Evolutionary conservation across 2,113 vertebrate species (phyloP).

Genomic region (Menura novaehollandiae): DNA sequence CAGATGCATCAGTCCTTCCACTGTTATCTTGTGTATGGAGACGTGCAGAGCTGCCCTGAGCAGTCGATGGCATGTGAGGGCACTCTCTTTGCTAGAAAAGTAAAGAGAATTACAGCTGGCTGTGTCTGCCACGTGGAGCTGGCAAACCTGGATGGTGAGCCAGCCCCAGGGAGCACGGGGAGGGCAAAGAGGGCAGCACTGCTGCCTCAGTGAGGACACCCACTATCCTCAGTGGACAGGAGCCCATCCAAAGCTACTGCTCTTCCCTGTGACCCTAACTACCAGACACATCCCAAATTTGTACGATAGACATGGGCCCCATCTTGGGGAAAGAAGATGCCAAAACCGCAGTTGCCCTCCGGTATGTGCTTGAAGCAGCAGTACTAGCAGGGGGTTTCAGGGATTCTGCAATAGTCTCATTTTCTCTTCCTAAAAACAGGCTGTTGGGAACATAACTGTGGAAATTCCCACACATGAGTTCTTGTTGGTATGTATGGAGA

Average conservation of each 20-base stretch:
- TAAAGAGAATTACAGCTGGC: neutral
- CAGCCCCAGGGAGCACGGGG: neutral
- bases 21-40: neutral
- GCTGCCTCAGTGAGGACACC: neutral
- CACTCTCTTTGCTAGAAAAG: neutral
- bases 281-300: rapidly evolving
- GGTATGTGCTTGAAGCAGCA: neutral
- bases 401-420: slow-evolving; percentile 3
- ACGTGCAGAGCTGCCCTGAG: neutral
- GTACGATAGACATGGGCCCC: neutral
- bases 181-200: rapidly evolving
- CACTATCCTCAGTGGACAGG: neutral
- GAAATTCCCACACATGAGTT: slow-evolving; percentile 11
- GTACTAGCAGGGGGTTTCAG: slow-evolving; percentile 15
- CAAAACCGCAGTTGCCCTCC: neutral
- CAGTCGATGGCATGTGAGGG: neutral
- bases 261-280: neutral
- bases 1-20: neutral
- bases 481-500: neutral
- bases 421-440: neutral
- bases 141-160: neutral
- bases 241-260: neutral
- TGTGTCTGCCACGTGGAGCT: neutral
- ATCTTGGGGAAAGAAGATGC: neutral
- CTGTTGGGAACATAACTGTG: neutral